phyloP scores from a whole-genome alignment of 2,113 vertebrate species.

The Labeo catla region DNA sequence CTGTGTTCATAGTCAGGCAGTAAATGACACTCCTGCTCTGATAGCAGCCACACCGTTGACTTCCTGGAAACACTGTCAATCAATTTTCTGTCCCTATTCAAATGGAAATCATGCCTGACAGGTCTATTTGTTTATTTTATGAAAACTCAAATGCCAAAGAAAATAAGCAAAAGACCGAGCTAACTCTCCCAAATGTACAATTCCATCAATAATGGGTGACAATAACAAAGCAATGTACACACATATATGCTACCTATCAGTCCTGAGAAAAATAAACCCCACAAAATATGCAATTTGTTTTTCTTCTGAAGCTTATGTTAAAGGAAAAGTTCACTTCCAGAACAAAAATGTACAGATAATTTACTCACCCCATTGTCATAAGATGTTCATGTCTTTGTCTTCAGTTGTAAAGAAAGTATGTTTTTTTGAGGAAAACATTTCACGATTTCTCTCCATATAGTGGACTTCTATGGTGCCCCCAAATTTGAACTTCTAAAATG shows the following conservation, averaged over 20 bases:
- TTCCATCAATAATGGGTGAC: neutral
- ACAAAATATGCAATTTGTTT: neutral
- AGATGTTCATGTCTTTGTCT: no score
- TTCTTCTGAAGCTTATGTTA: neutral
- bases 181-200: neutral
- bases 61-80: conserved; percentile 27
- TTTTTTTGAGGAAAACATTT: no score
- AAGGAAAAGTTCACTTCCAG: no score
- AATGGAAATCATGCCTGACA: neutral
- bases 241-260: neutral
- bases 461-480: no score
- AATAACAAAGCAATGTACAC: neutral
- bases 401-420: no score
- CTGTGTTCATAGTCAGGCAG: conserved; percentile 6
- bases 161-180: neutral
- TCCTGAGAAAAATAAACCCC: neutral
- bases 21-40: neutral
- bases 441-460: no score
- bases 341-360: no score
- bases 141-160: neutral
- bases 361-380: no score
- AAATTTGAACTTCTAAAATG: no score
- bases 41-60: conserved; percentile 3
- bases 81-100: neutral
- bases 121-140: conserved; percentile 9